Evolutionary conservation across 2,113 vertebrate genomes (phyloP).

Genomic region (Dasypus novemcinctus): DNA sequence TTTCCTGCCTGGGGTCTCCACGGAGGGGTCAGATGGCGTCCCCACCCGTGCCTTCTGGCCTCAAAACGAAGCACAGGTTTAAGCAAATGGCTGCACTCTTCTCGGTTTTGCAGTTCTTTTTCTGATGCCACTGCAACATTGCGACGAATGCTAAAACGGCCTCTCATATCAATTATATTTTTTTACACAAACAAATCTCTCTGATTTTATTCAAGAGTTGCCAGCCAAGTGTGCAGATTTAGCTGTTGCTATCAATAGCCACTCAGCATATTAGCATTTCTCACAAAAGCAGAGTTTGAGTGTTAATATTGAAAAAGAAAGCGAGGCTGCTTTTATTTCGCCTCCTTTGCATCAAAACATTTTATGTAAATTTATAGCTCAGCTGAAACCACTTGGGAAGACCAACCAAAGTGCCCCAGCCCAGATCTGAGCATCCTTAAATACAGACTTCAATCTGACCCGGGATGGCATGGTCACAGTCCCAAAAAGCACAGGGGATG

Average conservation of each 20-base stretch:
- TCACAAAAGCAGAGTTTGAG: background rate
- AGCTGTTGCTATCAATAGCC: background rate
- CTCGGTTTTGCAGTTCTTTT: background rate
- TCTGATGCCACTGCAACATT: background rate
- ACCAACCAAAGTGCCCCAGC: background rate
- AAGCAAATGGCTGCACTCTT: background rate
- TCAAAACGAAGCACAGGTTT: background rate
- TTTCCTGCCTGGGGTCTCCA: background rate
- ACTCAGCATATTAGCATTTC: background rate
- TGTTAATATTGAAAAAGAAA: background rate
- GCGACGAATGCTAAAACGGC: background rate
- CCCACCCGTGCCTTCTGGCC: background rate
- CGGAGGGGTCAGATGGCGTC: accelerated
- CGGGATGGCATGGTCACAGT: accelerated
- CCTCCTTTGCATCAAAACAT: background rate
- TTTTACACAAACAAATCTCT: constrained; percentile 18
- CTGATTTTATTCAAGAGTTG: background rate
- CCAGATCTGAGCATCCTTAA: background rate
- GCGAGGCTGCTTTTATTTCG: background rate
- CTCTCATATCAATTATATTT: background rate
- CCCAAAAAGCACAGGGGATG: too few species aligned
- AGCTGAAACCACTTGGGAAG: background rate
- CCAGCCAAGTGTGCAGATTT: background rate
- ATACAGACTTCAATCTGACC: background rate
- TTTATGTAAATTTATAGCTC: background rate